Evolutionary conservation across 2,888 invertebrate species (phyloP).

Genomic region (Tenthredo amoena): DNA sequence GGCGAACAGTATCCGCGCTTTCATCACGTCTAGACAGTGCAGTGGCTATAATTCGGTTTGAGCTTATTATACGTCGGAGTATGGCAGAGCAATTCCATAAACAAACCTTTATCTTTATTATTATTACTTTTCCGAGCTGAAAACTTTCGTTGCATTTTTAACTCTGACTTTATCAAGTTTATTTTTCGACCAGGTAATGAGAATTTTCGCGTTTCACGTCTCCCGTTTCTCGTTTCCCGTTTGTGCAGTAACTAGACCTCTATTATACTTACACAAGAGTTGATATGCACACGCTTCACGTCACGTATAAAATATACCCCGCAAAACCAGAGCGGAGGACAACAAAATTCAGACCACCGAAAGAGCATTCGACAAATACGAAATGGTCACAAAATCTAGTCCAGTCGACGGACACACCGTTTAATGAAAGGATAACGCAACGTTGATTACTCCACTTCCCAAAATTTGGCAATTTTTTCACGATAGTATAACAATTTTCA

Average conservation of each 20-base stretch:
- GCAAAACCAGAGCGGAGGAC: not conserved
- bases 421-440: constrained; percentile 27
- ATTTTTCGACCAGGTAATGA: constrained; percentile 23
- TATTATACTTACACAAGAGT: not conserved
- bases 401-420: not conserved
- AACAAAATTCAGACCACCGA: not conserved
- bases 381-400: not conserved
- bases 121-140: constrained; percentile 8
- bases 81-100: constrained; percentile 1
- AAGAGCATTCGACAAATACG: not conserved
- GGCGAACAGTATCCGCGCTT: not conserved
- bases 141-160: constrained; percentile 30
- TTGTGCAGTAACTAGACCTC: not conserved
- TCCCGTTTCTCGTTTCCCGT: not conserved
- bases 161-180: constrained; percentile 24
- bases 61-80: not conserved
- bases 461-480: not conserved
- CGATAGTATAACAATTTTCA: not conserved
- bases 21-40: constrained; percentile 33
- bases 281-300: not conserved
- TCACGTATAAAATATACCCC: not conserved
- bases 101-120: constrained; percentile 33
- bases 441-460: not conserved
- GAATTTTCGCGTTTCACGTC: constrained; percentile 6
- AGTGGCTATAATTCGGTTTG: not conserved